Evolutionary conservation across 2,888 invertebrate genomes (phyloP), one percentile per base, ranked within the genome.

Genomic region (Sphaerophoria rueppellii): DNA sequence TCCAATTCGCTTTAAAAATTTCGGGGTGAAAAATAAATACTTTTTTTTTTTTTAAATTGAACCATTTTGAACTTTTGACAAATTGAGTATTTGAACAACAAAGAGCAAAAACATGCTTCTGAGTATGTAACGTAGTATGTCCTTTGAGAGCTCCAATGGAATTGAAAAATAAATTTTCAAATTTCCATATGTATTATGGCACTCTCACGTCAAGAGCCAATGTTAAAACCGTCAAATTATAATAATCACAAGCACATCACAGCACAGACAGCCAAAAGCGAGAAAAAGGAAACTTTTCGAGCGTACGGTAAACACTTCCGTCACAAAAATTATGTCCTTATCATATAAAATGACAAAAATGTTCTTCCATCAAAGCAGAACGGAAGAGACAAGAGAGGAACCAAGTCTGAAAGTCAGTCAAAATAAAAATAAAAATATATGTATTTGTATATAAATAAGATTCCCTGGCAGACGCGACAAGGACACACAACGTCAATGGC

Each of bases 81-180:
- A 43, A 43, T 11, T 43, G 12, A 11, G 43, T 43, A 43, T 40
- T 16, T 11, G 12, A 58, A 16, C 37, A 37, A 2, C 14, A 43
- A 57, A 9, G 6, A 60, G 1, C 16, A 35, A 3, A 14, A 57
- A 24, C 60, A 60, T 40, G 40, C 4, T 43, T 58, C 11, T 9
- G 9, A 5, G 37, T 5, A 58, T 43, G 50, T 12, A 16, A 16
- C 14, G 4, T 16, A 3, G 14, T 16, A 16, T 4, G 16, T 16
- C 54, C 63, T 57, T 75, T 69, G 80, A 16, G 24, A 80, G 57
- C 43, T 6, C 58, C 60, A 69, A 43, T 46, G 50, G 69, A 77
- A 77, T 77, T 73, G 61, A 73, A 69, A 69, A 69, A 73, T 61
- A 78, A 78, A 73, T 82, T 24, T 78, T 52, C 4, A 54, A 69